Conservation (phyloP, 2,888 invertebrate genomes). For the Xestoiulus laeticollis region DNA sequence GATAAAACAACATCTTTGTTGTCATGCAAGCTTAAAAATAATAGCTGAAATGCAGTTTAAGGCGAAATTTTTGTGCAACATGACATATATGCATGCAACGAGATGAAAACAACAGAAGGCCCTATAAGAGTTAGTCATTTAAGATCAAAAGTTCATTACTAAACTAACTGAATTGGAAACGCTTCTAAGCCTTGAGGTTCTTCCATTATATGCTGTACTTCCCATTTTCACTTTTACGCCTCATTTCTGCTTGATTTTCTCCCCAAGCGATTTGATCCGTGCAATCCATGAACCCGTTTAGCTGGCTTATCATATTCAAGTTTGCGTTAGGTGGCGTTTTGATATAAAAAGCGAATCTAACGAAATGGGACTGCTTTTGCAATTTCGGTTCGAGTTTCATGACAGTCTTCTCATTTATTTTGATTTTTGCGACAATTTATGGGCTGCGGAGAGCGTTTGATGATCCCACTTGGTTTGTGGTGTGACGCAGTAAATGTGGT, state of each 20-base stretch:
- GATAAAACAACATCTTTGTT: no score
- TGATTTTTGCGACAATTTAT: slow-evolving; percentile 40
- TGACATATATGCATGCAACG: no score
- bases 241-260: not conserved
- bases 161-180: not conserved
- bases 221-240: not conserved
- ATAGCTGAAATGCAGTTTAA: no score
- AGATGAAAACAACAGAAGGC: no score
- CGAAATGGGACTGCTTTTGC: slow-evolving; percentile 16
- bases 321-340: slow-evolving; percentile 2
- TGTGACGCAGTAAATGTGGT: slow-evolving; percentile 20
- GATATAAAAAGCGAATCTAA: not conserved
- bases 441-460: slow-evolving; percentile 24
- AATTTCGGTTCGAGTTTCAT: not conserved
- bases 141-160: not conserved
- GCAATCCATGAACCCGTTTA: slow-evolving; percentile 38
- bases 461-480: slow-evolving; percentile 41
- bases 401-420: slow-evolving; percentile 39
- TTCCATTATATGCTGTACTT: not conserved
- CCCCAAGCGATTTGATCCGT: not conserved
- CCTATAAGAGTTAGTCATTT: no score
- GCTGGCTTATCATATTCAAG: slow-evolving; percentile 32
- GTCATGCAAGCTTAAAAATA: no score
- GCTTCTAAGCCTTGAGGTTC: not conserved
- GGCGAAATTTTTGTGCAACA: no score